Evolutionary conservation across 2,797 vertebrate species (phyloP).

Genomic region (Coccyzus lansbergi): DNA sequence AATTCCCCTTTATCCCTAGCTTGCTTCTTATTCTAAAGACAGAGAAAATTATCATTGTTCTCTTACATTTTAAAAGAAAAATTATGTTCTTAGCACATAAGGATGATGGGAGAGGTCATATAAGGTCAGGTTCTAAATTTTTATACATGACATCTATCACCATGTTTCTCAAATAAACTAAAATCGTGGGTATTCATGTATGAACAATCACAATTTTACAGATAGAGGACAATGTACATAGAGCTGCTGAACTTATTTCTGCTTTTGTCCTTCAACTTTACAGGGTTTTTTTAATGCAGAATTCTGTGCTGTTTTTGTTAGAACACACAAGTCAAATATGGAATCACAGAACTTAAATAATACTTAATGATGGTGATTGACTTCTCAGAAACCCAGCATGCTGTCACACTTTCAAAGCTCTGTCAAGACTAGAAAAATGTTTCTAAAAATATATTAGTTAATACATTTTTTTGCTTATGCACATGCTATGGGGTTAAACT

Average conservation of each 20-base stretch:
- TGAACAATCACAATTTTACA: not conserved
- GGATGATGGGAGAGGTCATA: not conserved
- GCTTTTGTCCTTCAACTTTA: not conserved
- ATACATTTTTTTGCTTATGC: not conserved
- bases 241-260: conserved; percentile 12
- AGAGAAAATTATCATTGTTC: not conserved
- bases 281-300: not conserved
- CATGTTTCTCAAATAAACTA: conserved; percentile 36
- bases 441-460: conserved; percentile 11
- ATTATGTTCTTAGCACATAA: not conserved
- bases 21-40: conserved; percentile 1
- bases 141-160: not conserved
- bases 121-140: conserved; percentile 31
- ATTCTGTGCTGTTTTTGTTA: conserved; percentile 3
- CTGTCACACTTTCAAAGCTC: conserved; percentile 1
- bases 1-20: not conserved
- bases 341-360: conserved; percentile 11
- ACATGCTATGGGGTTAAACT: not conserved
- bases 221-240: not conserved
- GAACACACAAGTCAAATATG: conserved; percentile 12
- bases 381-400: conserved; percentile 9
- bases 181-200: conserved; percentile 9
- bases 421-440: conserved; percentile 3
- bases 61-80: conserved; percentile 2
- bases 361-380: not conserved